Conservation (phyloP, 2,888 invertebrate species). For the Drosophila niveifrons region DNA sequence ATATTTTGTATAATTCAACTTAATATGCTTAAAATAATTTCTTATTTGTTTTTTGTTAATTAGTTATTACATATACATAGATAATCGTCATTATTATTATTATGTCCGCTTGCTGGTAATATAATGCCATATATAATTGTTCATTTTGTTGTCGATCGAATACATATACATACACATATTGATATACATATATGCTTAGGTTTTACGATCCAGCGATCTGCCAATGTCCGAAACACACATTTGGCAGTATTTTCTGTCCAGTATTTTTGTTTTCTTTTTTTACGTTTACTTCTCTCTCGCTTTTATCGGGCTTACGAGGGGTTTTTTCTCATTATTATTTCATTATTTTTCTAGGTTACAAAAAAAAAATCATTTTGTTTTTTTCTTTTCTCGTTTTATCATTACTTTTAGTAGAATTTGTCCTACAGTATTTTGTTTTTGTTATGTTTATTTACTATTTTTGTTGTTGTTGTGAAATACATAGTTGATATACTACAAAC, state of each 20-base stretch:
- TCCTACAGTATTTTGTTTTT: conserved; percentile 63
- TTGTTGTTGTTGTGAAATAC: conserved; percentile 66
- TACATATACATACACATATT: conserved; percentile 20
- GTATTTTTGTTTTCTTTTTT: conserved; percentile 26
- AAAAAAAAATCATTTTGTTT: conserved; percentile 63
- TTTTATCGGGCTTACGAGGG: conserved; percentile 44
- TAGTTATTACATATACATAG: conserved; percentile 67
- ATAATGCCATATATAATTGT: conserved; percentile 76
- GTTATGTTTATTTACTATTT: conserved; percentile 61
- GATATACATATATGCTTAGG: conserved; percentile 58
- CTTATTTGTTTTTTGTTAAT: background rate
- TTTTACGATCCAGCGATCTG: conserved; percentile 28
- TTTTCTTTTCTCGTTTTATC: conserved; percentile 33
- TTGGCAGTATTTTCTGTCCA: conserved; percentile 23
- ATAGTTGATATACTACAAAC: conserved; percentile 78
- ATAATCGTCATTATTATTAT: conserved; percentile 53
- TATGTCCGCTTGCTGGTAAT: conserved; percentile 66
- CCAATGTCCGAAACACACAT: conserved; percentile 14
- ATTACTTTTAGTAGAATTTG: conserved; percentile 66
- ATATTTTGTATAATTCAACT: conserved; percentile 71
- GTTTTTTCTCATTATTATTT: conserved; percentile 24
- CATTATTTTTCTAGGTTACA: conserved; percentile 63
- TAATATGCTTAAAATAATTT: conserved; percentile 73
- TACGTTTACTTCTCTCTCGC: conserved; percentile 14
- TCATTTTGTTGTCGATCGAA: conserved; percentile 44